phyloP scores from a whole-genome alignment of 2,113 vertebrate genomes.

The Tursiops truncatus region DNA sequence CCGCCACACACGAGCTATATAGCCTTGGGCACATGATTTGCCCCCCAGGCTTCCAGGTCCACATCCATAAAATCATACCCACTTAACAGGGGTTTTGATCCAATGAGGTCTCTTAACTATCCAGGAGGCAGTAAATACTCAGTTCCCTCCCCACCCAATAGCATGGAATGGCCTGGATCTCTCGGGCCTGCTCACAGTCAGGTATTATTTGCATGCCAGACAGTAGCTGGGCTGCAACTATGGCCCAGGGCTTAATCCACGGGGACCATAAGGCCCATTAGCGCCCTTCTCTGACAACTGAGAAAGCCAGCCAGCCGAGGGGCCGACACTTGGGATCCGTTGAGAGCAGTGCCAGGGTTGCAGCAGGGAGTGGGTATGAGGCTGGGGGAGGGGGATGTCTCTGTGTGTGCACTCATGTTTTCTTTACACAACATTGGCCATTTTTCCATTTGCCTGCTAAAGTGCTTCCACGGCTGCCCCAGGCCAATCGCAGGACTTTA shows the following conservation, averaged over 20 bases:
- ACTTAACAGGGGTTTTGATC: not conserved
- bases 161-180: not conserved
- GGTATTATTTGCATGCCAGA: not conserved
- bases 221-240: not conserved
- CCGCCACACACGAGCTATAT: rapidly evolving
- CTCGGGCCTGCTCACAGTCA: not conserved
- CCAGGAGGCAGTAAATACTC: not conserved
- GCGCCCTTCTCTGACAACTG: not conserved
- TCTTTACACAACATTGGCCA: not conserved
- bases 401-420: not conserved
- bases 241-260: not conserved
- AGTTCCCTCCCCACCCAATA: not conserved
- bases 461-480: not conserved
- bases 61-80: not conserved
- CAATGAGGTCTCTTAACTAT: not conserved
- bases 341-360: not conserved
- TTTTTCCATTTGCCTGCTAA: not conserved
- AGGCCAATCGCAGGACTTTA: not conserved
- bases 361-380: not conserved
- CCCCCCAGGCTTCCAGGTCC: not conserved
- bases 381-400: not conserved
- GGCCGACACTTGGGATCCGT: not conserved
- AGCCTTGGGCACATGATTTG: not conserved
- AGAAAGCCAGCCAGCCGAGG: not conserved
- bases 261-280: not conserved